phyloP scores from a whole-genome alignment of 1,140 invertebrate species.

The Halesus radiatus region DNA sequence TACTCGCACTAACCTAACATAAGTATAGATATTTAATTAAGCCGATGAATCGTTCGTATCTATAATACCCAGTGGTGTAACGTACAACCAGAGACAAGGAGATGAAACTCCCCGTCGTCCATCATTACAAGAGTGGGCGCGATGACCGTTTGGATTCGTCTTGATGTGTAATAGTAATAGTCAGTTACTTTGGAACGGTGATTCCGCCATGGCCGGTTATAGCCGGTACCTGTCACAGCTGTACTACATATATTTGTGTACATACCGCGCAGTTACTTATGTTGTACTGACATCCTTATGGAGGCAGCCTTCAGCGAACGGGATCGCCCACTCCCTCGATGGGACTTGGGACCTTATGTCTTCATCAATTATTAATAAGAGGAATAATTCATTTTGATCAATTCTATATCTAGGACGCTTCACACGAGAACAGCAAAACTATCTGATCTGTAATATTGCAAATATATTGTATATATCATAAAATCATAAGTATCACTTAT shows the following conservation, averaged over 20 bases:
- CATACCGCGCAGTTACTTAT: neutral
- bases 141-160: neutral
- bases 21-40: too few species aligned
- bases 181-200: slow-evolving; percentile 18
- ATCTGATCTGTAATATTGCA: too few species aligned
- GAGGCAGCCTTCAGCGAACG: slow-evolving; percentile 6
- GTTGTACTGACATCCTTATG: neutral
- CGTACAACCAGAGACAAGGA: neutral
- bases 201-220: slow-evolving; percentile 9
- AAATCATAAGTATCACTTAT: too few species aligned
- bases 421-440: too few species aligned
- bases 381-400: too few species aligned
- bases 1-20: too few species aligned
- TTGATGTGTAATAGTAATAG: slow-evolving; percentile 1
- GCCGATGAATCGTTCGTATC: too few species aligned
- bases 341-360: slow-evolving; percentile 22
- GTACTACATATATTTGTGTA: too few species aligned
- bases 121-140: neutral
- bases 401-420: too few species aligned
- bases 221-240: too few species aligned
- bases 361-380: neutral
- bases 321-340: slow-evolving; percentile 10
- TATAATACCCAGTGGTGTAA: too few species aligned
- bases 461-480: too few species aligned
- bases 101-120: neutral